phyloP scores from a whole-genome alignment of 2,888 invertebrate genomes.

The Formica aserva region DNA sequence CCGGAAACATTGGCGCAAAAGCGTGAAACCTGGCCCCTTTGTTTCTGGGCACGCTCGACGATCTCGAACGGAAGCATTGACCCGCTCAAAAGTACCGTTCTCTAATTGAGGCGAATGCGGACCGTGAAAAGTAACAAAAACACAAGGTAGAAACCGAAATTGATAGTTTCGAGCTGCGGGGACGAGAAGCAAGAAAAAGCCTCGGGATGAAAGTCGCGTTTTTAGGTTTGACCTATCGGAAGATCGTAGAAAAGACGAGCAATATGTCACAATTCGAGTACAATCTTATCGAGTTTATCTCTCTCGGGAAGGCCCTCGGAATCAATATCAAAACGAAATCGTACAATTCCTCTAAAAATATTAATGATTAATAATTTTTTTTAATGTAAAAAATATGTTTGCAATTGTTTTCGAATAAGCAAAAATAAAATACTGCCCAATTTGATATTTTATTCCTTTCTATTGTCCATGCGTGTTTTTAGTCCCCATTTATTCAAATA shows the following conservation, averaged over 20 bases:
- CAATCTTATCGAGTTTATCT: background rate
- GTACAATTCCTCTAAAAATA: background rate
- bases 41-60: slow-evolving; percentile 41
- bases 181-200: slow-evolving; percentile 17
- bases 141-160: slow-evolving; percentile 35
- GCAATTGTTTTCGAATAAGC: background rate
- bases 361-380: background rate
- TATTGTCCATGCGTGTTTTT: background rate
- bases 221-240: background rate
- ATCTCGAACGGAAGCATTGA: slow-evolving; percentile 48
- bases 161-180: slow-evolving; percentile 28
- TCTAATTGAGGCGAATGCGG: slow-evolving; percentile 44
- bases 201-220: background rate
- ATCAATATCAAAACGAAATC: background rate
- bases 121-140: slow-evolving; percentile 46
- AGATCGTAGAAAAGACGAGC: slow-evolving; percentile 12
- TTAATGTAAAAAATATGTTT: background rate
- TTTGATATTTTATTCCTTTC: background rate
- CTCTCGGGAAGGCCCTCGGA: background rate
- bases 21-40: slow-evolving; percentile 47
- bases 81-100: slow-evolving; percentile 52
- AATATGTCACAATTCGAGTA: slow-evolving; percentile 14
- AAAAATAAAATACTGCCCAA: background rate
- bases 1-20: slow-evolving; percentile 46
- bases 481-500: background rate